These are phyloP conservation scores for Zaprionus tsacasi DNA, from an alignment of 1,140 invertebrate species.

Conservation along the genomic window DNA sequence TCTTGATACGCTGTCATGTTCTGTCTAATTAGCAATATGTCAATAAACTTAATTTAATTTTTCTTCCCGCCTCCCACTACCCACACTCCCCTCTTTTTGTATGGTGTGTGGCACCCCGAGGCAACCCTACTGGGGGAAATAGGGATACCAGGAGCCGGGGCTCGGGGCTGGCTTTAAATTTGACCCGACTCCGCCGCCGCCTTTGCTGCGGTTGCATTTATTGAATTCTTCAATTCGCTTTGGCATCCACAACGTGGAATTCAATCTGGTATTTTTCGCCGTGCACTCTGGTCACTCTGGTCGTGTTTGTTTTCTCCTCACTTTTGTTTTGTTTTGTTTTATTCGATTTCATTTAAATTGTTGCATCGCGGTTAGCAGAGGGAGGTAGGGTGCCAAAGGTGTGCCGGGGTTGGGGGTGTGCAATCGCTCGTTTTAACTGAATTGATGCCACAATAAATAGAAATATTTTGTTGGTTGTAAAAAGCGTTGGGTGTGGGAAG, in stretches of 20 bases:
- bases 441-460: background rate
- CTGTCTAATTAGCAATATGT: slow-evolving; percentile 84
- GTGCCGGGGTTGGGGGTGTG: background rate
- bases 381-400: background rate
- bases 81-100: too few species aligned
- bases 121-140: background rate
- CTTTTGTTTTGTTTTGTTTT: background rate
- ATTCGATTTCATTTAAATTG: slow-evolving; percentile 18
- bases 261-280: slow-evolving; percentile 22
- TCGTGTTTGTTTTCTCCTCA: slow-evolving; percentile 13
- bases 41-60: slow-evolving; percentile 84
- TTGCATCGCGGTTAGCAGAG: background rate
- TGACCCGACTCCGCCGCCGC: slow-evolving; percentile 1
- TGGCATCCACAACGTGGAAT: slow-evolving; percentile 32
- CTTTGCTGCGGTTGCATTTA: slow-evolving; percentile 38
- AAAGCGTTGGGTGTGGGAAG: background rate
- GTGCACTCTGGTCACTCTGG: slow-evolving; percentile 14
- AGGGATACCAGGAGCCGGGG: too few species aligned
- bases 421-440: background rate
- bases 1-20: slow-evolving; percentile 84
- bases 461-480: background rate
- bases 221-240: slow-evolving; percentile 37
- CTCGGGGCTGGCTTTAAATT: slow-evolving; percentile 32
- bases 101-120: slow-evolving; percentile 25
- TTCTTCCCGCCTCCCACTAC: slow-evolving; percentile 2